Evolutionary conservation across 2,113 vertebrate genomes (phyloP), one percentile per base, ranked within the genome.

Genomic region (Geothlypis trichas): DNA sequence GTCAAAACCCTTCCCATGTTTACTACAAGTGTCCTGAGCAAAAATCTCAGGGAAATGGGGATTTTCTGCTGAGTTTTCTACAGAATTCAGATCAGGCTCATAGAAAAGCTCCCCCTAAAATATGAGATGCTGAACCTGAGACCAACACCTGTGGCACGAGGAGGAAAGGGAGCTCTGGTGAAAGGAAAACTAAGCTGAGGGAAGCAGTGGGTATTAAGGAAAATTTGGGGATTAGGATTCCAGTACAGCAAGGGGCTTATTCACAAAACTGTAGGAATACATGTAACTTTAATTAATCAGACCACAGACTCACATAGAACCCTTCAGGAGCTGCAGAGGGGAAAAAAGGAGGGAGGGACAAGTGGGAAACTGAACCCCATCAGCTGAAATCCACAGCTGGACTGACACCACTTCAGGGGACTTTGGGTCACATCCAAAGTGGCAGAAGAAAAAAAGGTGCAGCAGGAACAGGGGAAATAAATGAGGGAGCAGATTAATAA

Each of bases 401-500:
- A 65, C 35, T 78, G 55, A 82, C 52, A 86, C 59, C 58, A 33
- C 66, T 93, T 79, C 72, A 88, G 54, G 18, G 49, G 76, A 54
- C 37, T 95, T 89, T 82, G 73, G 57, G 75, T 75, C 30, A 21
- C 7, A 84, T 22, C 27, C 71, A 87, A 58, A 62, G 54, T 3
- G 3, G 57, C 42, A 96, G 85, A 55, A 59, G 13, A 59, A 75
- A 73, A 78, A 71, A 76, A 72, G 57, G 49, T n/a, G 17, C 23
- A 65, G 39, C 54, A 94, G 55, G 52, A 89, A 57, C 7, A 54
- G 41, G 37, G 58, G 47, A 30, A 89, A 94, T 51, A 86, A 90
- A 85, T 62, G 59, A 91, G n/a, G 65, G 44, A 54, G 35, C 26
- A 92, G 58, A 84, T 86, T 72, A 92, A 59, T 79, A 94, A 90